phyloP scores from a whole-genome alignment of 2,888 invertebrate species.

The Antheraea yamamai region DNA sequence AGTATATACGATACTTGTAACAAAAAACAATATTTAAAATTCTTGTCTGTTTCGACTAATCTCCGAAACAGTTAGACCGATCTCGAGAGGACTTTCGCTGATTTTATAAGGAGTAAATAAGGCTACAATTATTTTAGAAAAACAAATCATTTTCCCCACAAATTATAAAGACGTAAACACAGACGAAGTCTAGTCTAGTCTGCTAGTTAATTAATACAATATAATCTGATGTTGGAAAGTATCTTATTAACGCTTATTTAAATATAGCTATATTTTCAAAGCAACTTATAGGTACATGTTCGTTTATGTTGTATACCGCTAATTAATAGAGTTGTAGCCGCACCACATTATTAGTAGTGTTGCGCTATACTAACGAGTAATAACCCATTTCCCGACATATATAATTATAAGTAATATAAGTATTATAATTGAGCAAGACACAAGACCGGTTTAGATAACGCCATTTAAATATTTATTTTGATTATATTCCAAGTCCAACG shows the following conservation, averaged over 20 bases:
- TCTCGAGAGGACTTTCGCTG: too few species aligned
- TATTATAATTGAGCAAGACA: constrained; percentile 19
- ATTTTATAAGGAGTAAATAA: too few species aligned
- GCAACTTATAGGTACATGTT: not conserved
- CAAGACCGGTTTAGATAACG: constrained; percentile 20
- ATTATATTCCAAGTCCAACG: constrained; percentile 43
- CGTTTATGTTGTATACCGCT: not conserved
- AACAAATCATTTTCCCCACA: too few species aligned
- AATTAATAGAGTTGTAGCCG: not conserved
- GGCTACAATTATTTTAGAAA: too few species aligned
- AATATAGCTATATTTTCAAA: not conserved
- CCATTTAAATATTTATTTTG: constrained; percentile 23
- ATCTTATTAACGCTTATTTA: not conserved
- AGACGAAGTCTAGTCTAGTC: not conserved
- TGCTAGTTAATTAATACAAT: not conserved
- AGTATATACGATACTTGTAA: too few species aligned
- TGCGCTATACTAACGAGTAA: not conserved
- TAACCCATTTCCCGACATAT: not conserved
- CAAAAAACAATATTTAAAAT: too few species aligned
- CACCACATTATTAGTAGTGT: not conserved
- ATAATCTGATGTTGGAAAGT: not conserved
- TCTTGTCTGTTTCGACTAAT: too few species aligned
- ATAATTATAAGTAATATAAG: constrained; percentile 13
- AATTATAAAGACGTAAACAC: not conserved
- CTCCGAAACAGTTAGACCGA: too few species aligned